These are phyloP conservation scores for Lithophane socia DNA, from an alignment of 2,888 invertebrate genomes.

Conservation along the genomic window DNA sequence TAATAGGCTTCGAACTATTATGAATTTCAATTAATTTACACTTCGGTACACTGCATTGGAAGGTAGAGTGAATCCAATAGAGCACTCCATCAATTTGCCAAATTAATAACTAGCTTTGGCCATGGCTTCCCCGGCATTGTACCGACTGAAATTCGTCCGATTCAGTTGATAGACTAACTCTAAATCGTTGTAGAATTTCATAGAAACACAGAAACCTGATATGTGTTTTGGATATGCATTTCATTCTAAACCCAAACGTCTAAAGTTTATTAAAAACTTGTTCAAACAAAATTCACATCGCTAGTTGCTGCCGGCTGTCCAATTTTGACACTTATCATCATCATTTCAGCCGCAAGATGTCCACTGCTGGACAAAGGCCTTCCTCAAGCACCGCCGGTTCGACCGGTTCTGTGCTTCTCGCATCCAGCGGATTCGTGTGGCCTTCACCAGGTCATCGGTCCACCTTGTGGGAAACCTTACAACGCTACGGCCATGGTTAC, in stretches of 20 bases:
- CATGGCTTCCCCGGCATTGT: not conserved
- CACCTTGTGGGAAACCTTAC: too few species aligned
- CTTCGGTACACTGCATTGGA: not conserved
- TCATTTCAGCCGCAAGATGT: too few species aligned
- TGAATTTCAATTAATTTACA: conserved; percentile 13
- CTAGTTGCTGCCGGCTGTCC: not conserved
- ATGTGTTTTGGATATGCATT: not conserved
- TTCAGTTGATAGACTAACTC: not conserved
- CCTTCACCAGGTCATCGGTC: too few species aligned
- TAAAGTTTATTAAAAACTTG: not conserved
- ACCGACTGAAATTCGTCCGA: conserved; percentile 12
- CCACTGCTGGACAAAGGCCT: too few species aligned
- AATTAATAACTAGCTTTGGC: conserved; percentile 34
- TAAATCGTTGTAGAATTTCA: not conserved
- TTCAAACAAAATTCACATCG: not conserved
- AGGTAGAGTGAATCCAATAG: conserved; percentile 35
- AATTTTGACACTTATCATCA: too few species aligned
- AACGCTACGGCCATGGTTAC: too few species aligned
- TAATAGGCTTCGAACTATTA: not conserved
- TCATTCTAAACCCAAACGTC: not conserved
- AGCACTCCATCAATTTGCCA: conserved; percentile 46
- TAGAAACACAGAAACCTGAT: not conserved
- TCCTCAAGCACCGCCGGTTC: too few species aligned
- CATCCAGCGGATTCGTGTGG: too few species aligned
- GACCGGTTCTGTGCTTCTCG: too few species aligned